Conservation (phyloP, 2,113 vertebrate species). For the Chaetodon auriga region DNA sequence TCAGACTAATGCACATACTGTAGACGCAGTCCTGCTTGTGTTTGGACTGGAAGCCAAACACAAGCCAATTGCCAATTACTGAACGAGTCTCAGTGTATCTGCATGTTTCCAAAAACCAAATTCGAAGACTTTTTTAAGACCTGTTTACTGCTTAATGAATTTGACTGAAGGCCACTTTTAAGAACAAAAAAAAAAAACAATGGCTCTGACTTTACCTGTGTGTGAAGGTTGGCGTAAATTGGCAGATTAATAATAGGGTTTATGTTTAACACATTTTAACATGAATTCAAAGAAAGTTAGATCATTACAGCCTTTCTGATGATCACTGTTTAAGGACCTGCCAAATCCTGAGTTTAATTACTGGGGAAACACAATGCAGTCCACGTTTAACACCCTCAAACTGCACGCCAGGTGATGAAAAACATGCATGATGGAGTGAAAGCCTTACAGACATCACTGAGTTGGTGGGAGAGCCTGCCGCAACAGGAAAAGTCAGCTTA, state of each 20-base stretch:
- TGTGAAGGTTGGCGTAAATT: neutral
- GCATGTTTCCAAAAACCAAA: constrained; percentile 11
- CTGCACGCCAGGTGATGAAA: constrained; percentile 27
- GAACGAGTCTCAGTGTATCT: constrained; percentile 3
- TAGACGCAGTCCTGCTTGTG: constrained; percentile 4
- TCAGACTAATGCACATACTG: constrained; percentile 18
- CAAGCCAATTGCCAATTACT: constrained; percentile 31
- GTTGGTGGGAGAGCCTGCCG: neutral
- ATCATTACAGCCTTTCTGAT: neutral
- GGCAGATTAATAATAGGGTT: too few relatives aligned
- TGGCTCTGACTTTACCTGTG: neutral
- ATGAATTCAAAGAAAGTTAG: neutral
- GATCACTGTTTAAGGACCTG: neutral
- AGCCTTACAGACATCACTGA: neutral
- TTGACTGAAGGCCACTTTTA: constrained; percentile 1
- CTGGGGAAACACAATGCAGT: constrained; percentile 1
- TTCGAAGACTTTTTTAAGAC: neutral
- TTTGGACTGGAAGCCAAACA: constrained; percentile 6
- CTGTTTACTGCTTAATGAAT: neutral
- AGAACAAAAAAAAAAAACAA: neutral
- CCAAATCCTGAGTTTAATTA: constrained; percentile 7
- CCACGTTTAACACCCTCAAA: neutral
- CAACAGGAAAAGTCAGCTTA: constrained; percentile 21
- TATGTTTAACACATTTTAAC: neutral
- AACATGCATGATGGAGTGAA: neutral